Evolutionary conservation across 2,888 invertebrate genomes (phyloP).

Genomic region (Drosophila koepferae): DNA sequence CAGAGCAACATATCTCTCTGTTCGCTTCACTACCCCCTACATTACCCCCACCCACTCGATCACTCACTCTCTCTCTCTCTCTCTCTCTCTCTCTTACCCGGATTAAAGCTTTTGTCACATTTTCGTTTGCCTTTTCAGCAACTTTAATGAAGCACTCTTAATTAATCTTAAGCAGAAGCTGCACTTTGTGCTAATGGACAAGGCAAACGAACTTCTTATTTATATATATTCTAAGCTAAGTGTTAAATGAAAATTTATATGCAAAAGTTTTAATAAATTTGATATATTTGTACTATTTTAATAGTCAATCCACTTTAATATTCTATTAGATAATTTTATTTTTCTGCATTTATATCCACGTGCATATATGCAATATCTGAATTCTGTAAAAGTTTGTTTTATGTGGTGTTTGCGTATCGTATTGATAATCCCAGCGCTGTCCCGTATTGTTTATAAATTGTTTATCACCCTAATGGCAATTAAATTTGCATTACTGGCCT

Average conservation of each 20-base stretch:
- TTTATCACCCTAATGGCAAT: constrained; percentile 58
- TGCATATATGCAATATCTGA: not conserved
- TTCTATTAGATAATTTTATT: not conserved
- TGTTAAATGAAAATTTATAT: not conserved
- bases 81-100: not conserved
- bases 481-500: constrained; percentile 49
- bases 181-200: constrained; percentile 3
- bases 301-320: not conserved
- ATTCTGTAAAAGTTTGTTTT: not conserved
- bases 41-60: too few relatives aligned
- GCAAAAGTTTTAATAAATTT: not conserved
- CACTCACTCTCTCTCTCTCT: too few relatives aligned
- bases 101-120: constrained; percentile 22
- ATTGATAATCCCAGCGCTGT: constrained; percentile 25
- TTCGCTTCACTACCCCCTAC: too few relatives aligned
- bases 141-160: constrained; percentile 36
- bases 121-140: constrained; percentile 12
- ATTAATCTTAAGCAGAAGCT: constrained; percentile 34
- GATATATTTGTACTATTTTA: not conserved
- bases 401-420: constrained; percentile 1
- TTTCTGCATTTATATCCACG: not conserved
- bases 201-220: not conserved
- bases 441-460: constrained; percentile 18
- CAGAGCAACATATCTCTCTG: not conserved
- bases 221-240: not conserved